A percentile compares a stretch with the other conserved stretches of the same genome.
phyloP scores from a whole-genome alignment of 2,113 vertebrate genomes.

The Rattus norvegicus region DNA sequence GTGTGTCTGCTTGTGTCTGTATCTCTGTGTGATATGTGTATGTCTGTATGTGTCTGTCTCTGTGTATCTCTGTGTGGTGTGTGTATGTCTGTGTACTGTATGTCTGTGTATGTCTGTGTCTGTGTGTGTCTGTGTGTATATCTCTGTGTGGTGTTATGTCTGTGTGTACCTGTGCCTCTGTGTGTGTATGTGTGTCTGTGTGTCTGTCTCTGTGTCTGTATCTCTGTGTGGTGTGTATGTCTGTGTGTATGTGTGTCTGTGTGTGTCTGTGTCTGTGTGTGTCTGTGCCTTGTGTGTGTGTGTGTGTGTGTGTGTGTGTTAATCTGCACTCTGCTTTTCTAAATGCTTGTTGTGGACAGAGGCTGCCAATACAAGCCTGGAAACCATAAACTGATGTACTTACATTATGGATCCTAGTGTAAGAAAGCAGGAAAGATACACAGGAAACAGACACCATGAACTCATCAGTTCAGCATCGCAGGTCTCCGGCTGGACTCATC shows the following conservation, averaged over 20 bases:
- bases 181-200: no score
- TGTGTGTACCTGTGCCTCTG: no score
- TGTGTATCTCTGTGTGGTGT: no score
- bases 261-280: background rate
- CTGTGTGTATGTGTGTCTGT: background rate
- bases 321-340: background rate
- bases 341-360: conserved; percentile 28
- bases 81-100: no score
- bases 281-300: background rate
- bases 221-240: background rate
- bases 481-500: background rate
- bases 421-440: background rate
- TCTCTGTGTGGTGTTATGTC: no score
- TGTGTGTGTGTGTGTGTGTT: background rate
- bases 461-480: background rate
- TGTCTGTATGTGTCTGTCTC: no score
- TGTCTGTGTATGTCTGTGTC: no score
- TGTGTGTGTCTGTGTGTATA: no score
- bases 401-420: background rate
- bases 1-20: no score
- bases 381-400: background rate
- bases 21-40: no score
- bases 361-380: background rate
- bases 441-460: background rate
- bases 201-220: no score